phyloP scores from a whole-genome alignment of 1,140 invertebrate species.

The Pachypeltis micranthus region DNA sequence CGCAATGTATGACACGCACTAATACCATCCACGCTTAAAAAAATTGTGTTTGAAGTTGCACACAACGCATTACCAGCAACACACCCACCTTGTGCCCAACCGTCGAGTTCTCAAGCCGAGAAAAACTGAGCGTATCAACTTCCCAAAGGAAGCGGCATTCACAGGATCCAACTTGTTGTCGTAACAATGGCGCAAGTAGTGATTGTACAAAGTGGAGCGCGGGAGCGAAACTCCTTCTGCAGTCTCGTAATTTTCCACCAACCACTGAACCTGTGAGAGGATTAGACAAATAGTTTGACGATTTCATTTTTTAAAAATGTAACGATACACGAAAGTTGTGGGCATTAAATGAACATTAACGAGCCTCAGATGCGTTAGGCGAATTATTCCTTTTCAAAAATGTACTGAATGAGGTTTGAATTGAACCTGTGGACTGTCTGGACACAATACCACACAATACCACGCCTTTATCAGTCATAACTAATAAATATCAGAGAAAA shows the following conservation, averaged over 20 bases:
- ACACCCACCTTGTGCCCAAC: conserved; percentile 79
- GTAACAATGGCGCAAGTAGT: conserved; percentile 89
- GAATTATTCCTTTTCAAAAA: too few species aligned
- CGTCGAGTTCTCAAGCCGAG: conserved; percentile 84
- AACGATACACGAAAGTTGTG: background rate
- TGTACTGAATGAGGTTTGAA: too few species aligned
- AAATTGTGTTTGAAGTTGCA: too few species aligned
- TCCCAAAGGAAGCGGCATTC: conserved; percentile 98
- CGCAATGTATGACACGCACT: too few species aligned
- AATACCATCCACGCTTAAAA: too few species aligned
- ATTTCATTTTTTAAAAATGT: background rate
- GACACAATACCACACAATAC: too few species aligned
- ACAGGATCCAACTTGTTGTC: conserved; percentile 93
- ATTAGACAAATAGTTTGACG: background rate
- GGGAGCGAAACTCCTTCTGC: conserved; percentile 94
- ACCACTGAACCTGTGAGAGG: conserved; percentile 77
- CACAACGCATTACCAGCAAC: too few species aligned
- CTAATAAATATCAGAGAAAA: too few species aligned
- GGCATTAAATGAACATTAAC: background rate
- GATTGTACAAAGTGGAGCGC: conserved; percentile 89
- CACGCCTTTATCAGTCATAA: too few species aligned
- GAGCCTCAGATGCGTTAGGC: conserved; percentile 37
- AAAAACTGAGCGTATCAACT: conserved; percentile 96
- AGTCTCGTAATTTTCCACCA: conserved; percentile 95
- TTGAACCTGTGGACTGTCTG: too few species aligned